Percentiles rank a stretch among this genome's conserved stretches.
Conservation (phyloP, 2,113 vertebrate species). For the Puma concolor region DNA sequence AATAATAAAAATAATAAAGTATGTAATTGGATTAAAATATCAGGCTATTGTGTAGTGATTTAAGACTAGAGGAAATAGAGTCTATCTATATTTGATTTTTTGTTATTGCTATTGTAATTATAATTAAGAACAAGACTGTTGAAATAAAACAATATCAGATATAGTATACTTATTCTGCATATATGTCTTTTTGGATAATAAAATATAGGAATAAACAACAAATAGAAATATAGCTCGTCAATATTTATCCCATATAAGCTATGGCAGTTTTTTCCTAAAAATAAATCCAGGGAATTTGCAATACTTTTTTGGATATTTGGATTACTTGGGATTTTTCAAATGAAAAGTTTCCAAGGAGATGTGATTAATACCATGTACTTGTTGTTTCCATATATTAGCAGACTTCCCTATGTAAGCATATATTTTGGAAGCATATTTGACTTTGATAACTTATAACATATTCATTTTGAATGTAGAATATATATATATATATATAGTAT, state of each 20-base stretch:
- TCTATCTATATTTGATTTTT: neutral
- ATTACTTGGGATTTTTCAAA: neutral
- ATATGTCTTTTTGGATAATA: neutral
- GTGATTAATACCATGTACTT: neutral
- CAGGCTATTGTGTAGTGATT: neutral
- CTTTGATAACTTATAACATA: neutral
- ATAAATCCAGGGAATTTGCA: neutral
- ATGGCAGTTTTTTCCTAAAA: constrained; percentile 18
- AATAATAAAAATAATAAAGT: neutral
- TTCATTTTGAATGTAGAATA: neutral
- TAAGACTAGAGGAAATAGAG: neutral
- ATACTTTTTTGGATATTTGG: neutral
- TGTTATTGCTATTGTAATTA: neutral
- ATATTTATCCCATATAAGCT: neutral
- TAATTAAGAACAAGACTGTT: neutral
- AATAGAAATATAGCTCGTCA: neutral
- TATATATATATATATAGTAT: neutral
- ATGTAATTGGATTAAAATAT: neutral
- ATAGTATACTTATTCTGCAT: neutral
- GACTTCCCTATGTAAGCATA: neutral
- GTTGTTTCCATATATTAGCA: neutral
- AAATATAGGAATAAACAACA: neutral
- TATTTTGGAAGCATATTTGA: neutral
- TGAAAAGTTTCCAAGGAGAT: neutral
- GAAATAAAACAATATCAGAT: neutral